These are phyloP conservation scores for Apoderus coryli DNA, from an alignment of 2,888 invertebrate species.

Conservation along the genomic window DNA sequence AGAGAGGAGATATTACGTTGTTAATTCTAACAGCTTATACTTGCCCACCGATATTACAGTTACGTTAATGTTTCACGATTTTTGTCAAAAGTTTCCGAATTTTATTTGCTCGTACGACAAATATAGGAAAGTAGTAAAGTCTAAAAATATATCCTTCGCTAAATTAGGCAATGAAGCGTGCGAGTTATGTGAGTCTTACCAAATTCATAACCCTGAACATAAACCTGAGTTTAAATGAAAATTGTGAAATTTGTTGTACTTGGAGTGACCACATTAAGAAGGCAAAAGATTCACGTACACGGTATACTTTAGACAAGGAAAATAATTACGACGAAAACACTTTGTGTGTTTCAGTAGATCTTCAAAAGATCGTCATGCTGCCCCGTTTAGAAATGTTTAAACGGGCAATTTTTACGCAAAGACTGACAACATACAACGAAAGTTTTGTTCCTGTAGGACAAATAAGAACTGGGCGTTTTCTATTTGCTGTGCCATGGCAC, in stretches of 20 bases:
- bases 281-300: constrained; percentile 4
- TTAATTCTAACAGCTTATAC: too few species aligned
- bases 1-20: too few species aligned
- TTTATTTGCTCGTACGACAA: constrained; percentile 7
- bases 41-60: neutral
- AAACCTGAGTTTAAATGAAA: constrained; percentile 7
- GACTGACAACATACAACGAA: constrained; percentile 18
- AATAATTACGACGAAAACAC: constrained; percentile 1
- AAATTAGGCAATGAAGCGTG: constrained; percentile 9
- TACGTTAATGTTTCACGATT: neutral
- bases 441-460: constrained; percentile 19
- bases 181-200: constrained; percentile 6
- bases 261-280: constrained; percentile 6
- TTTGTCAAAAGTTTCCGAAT: constrained; percentile 1
- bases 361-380: constrained; percentile 12
- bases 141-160: constrained; percentile 6
- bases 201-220: constrained; percentile 6
- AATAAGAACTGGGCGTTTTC: constrained; percentile 11
- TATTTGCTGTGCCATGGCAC: constrained; percentile 19
- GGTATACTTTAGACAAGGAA: neutral
- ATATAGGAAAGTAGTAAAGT: constrained; percentile 5
- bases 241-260: constrained; percentile 6
- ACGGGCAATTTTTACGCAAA: constrained; percentile 15
- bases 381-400: constrained; percentile 17
- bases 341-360: constrained; percentile 6